These are phyloP conservation scores for Ladona fulva DNA, from an alignment of 1,140 invertebrate species.

Conservation along the genomic window DNA sequence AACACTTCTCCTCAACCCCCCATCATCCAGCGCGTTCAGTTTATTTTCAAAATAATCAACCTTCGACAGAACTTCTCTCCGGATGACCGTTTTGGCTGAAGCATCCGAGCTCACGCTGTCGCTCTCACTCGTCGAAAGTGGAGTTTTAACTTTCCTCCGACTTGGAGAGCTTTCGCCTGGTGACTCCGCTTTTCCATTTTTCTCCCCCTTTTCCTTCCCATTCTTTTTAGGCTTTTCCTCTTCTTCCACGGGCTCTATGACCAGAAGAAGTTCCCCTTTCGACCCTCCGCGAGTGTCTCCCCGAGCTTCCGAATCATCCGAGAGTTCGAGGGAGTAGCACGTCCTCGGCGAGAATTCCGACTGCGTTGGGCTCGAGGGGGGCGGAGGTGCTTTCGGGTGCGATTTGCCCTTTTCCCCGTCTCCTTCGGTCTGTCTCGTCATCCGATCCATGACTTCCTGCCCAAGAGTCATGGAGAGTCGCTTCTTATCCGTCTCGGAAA, in stretches of 20 bases:
- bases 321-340: slow-evolving; percentile 44
- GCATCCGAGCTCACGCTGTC: slow-evolving; percentile 54
- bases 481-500: slow-evolving; percentile 61
- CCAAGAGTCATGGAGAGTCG: slow-evolving; percentile 59
- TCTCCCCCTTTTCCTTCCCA: slow-evolving; percentile 27
- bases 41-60: slow-evolving; percentile 71
- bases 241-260: slow-evolving; percentile 38
- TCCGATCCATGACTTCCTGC: slow-evolving; percentile 57
- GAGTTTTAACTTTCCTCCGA: slow-evolving; percentile 18
- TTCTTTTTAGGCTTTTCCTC: slow-evolving; percentile 34
- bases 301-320: slow-evolving; percentile 34
- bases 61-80: slow-evolving; percentile 56
- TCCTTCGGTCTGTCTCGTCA: slow-evolving; percentile 31
- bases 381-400: slow-evolving; percentile 21
- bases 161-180: background rate
- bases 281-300: slow-evolving; percentile 13
- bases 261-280: slow-evolving; percentile 40
- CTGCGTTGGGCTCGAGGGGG: slow-evolving; percentile 23
- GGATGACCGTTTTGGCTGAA: slow-evolving; percentile 54
- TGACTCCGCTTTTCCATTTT: background rate
- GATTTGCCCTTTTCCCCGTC: slow-evolving; percentile 25
- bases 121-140: slow-evolving; percentile 45
- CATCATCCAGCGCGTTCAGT: background rate
- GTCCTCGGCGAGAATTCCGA: slow-evolving; percentile 40
- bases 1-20: no score